Base-by-base conservation (phyloP, 2,888 invertebrate species). In the Uloborus plumipes region DNA sequence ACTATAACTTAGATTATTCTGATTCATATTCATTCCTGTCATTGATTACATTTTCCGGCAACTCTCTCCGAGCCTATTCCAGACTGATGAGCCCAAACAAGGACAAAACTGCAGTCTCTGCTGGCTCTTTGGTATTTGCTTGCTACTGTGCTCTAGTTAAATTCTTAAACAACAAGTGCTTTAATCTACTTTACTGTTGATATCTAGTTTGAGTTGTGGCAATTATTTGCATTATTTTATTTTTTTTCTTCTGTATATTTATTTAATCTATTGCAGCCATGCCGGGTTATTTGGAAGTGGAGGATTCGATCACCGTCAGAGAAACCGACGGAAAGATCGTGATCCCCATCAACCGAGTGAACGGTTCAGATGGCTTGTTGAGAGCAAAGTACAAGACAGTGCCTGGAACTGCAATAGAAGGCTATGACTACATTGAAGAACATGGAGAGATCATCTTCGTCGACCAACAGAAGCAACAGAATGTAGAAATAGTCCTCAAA, bases 381-480 rank as follows among this genome's bases (percentile, higher is more conserved):
- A 16, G 62, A 3, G 73, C 69, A 1, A 18, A 39, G 16, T 80
- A 51, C 14, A 51, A 50, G 31, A 71, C 74, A 3, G 18, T 49
- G 0, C n/a, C 18, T 9, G 51, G 53, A 49, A 77, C 77, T 1
- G 50, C 80, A 2, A n/a, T 50, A n/a, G n/a, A 53, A 7, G 18
- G 31, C 1, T 18, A 39, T 2, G 79, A 77, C 18, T 77, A 64
- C 39, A 22, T 53, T 0, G 39, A 22, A 13, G 39, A 26, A 3
- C 18, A 16, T 0, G 79, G 72, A 0, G 72, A 72, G 1, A 9
- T 72, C 0, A 20, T 61, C 3, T 79, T 79, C 53, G 58, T 58
- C 7, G 39, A 26, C 49, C 62, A 14, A 39, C 59, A 14, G 51
- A 88, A 87, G 49, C 89, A 90, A 82, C 90, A 91, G 86, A 87